phyloP scores from a whole-genome alignment of 1,140 invertebrate species.

The Manduca sexta region DNA sequence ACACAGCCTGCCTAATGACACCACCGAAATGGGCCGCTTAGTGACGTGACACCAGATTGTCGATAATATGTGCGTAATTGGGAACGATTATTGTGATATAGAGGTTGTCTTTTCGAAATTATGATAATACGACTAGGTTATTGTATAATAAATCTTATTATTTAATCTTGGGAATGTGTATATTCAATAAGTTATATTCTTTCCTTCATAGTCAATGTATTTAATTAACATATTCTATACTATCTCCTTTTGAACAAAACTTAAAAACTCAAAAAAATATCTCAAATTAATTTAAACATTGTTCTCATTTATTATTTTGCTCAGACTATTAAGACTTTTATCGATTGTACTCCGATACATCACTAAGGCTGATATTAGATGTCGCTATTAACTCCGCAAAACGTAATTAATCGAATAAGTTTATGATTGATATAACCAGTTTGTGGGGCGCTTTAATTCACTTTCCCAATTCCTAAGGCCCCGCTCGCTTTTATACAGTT shows the following conservation, averaged over 20 bases:
- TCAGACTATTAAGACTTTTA: too few relatives aligned
- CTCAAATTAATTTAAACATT: too few relatives aligned
- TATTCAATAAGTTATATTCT: background rate
- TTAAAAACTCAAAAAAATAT: too few relatives aligned
- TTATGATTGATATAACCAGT: conserved; percentile 74
- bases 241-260: too few relatives aligned
- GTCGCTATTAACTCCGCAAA: conserved; percentile 73
- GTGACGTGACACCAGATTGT: conserved; percentile 41
- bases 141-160: too few relatives aligned
- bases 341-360: conserved; percentile 12
- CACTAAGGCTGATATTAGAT: conserved; percentile 64
- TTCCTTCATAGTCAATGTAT: too few relatives aligned
- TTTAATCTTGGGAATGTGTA: background rate
- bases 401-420: conserved; percentile 74
- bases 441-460: conserved; percentile 69
- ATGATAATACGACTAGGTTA: background rate
- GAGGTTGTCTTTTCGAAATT: background rate
- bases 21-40: conserved; percentile 59
- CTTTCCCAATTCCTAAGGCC: conserved; percentile 65
- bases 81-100: background rate
- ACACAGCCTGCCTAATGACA: conserved; percentile 70
- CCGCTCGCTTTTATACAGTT: conserved; percentile 63
- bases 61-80: conserved; percentile 19
- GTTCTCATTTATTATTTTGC: too few relatives aligned
- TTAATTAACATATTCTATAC: too few relatives aligned